Base-by-base conservation (phyloP, 1,140 invertebrate species). In the Idris sp. region DNA sequence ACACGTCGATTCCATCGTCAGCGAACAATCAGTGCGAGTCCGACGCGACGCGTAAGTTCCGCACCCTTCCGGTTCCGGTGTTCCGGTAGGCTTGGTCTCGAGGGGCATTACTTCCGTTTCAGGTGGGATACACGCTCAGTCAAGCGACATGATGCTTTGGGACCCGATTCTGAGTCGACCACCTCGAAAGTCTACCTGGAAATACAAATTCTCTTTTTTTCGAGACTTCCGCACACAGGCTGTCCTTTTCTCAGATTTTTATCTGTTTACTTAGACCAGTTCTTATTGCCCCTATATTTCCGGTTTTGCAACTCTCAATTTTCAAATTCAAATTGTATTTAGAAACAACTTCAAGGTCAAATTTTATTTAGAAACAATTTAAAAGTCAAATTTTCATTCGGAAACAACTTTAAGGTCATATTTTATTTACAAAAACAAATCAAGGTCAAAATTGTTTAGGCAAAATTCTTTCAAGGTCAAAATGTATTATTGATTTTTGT, bases 61-160 rank as follows among this genome's bases (percentile, higher is more conserved):
- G 84, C 85, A 79, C 85, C 85, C 84, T 86, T 86, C 85, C 85
- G 85, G 84, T 86, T 86, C 85, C 85, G 85, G 85, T 86, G 85
- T 86, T 86, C 85, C 85, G 85, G 85, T 86, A 86, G 85, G 82
- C 81, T 86, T 83, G 81, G 77, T 79, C 75, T 76, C 78, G 73
- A 71, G 76, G 80, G 80, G 68, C 79, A 71, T 64, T 74, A 73
- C 73, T 85, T 85, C 83, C 83, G 82, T 79, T 83, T 84, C 78
- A 83, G 82, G 79, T 84, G 85, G 84, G 83, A 86, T 84, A 85
- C 83, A 85, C 84, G 85, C 83, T 85, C 82, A 84, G 77, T 83
- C 83, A 81, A 84, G 82, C 83, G 78, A 75, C 73, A 78, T 81
- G 79, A 77, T 78, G 78, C 76, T 72, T 77, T 46, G 59, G 71